Percentiles rank a stretch among this genome's conserved stretches.
Conservation (phyloP, 2,113 vertebrate genomes). For the Sigmodon hispidus region DNA sequence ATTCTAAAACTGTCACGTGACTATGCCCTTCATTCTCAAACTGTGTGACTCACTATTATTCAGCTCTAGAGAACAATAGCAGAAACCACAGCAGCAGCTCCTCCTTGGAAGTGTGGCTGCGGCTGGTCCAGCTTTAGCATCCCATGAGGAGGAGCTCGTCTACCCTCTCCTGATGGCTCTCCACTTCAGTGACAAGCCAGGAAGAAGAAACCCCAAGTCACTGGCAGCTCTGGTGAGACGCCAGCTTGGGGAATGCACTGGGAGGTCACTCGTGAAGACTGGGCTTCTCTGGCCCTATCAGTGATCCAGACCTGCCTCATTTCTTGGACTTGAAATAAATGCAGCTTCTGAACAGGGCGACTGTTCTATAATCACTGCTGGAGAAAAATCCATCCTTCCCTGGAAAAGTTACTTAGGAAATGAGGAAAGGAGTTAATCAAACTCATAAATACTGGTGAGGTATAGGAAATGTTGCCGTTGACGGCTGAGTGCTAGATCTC, state of each 20-base stretch:
- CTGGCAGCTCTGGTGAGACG: background rate
- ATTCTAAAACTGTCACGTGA: constrained; percentile 14
- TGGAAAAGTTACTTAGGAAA: constrained; percentile 42
- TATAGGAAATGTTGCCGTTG: constrained; percentile 40
- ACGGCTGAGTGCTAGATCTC: background rate
- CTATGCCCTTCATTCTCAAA: background rate
- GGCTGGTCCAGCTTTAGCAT: background rate
- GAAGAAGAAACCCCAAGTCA: constrained; percentile 11
- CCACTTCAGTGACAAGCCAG: constrained; percentile 27
- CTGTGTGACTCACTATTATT: background rate
- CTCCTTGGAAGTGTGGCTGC: background rate
- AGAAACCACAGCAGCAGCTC: background rate
- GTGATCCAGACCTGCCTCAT: background rate
- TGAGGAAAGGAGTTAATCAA: constrained; percentile 33
- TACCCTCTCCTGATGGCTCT: background rate
- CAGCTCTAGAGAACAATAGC: background rate
- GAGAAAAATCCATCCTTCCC: constrained; percentile 44
- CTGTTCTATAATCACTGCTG: background rate
- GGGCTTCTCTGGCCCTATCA: background rate
- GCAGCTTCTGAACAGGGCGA: constrained; percentile 3
- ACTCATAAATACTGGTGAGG: constrained; percentile 51
- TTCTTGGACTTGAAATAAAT: constrained; percentile 20
- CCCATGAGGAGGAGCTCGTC: constrained; percentile 19
- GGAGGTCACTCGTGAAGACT: background rate
- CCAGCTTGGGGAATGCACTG: background rate